Evolutionary conservation across 2,113 vertebrate species (phyloP).

Genomic region (Petromus typicus): DNA sequence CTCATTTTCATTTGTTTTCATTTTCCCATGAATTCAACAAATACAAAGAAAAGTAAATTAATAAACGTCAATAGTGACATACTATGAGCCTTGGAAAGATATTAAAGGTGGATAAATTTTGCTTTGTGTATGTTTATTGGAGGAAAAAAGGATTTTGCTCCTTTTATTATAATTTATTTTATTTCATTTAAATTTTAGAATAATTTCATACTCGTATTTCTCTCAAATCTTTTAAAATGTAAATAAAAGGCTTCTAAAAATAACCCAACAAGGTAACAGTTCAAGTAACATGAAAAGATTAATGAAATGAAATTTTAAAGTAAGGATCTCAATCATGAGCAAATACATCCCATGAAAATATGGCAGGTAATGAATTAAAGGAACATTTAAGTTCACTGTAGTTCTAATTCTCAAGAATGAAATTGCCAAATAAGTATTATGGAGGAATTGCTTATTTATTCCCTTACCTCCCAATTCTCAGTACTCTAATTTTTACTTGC

Average conservation of each 20-base stretch:
- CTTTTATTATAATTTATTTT: constrained; percentile 3
- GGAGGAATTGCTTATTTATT: background rate
- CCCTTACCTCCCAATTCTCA: background rate
- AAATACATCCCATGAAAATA: background rate
- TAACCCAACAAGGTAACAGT: background rate
- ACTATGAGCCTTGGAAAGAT: background rate
- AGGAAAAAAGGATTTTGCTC: background rate
- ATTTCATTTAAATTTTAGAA: background rate
- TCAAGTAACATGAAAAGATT: background rate
- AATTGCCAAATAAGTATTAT: background rate
- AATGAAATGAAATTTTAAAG: background rate
- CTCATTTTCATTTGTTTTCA: background rate
- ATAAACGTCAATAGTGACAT: background rate
- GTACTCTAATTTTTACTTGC: background rate
- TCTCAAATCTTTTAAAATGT: background rate
- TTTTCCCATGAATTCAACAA: background rate
- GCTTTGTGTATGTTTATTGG: background rate
- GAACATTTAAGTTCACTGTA: no score
- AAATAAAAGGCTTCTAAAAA: background rate
- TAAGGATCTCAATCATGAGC: background rate
- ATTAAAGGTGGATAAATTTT: background rate
- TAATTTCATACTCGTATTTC: background rate
- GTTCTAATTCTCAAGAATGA: background rate
- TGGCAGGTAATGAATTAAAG: background rate
- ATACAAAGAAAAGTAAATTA: background rate